A percentile compares a stretch with the other conserved stretches of the same genome.
These are phyloP conservation scores for Malurus leucopterus DNA, from an alignment of 2,797 vertebrate genomes.

Conservation along the genomic window DNA sequence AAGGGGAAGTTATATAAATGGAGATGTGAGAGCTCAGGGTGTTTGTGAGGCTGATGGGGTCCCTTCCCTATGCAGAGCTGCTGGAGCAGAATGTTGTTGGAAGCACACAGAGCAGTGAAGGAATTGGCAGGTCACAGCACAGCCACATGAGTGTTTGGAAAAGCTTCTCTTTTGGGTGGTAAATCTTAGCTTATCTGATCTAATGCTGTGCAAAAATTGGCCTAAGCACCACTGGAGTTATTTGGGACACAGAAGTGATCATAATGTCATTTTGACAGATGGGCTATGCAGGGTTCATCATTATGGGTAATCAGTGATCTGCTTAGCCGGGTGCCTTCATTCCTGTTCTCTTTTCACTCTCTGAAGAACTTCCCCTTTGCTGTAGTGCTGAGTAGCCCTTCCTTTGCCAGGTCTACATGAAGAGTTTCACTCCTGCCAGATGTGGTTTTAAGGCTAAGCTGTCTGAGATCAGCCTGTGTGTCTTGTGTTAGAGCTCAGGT, in stretches of 20 bases:
- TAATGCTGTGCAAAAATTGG: not conserved
- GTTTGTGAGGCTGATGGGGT: not conserved
- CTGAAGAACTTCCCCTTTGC: not conserved
- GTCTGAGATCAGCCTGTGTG: not conserved
- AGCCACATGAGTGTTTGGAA: not conserved
- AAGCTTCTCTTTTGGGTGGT: not conserved
- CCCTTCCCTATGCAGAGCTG: not conserved
- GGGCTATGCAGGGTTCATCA: accelerated
- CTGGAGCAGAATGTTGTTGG: not conserved
- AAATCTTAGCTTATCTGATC: not conserved
- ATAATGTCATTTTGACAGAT: not conserved
- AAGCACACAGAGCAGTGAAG: not conserved
- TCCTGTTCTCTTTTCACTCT: not conserved
- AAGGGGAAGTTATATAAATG: not conserved
- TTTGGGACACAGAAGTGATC: not conserved
- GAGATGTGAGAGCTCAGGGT: not conserved
- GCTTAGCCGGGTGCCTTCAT: not conserved
- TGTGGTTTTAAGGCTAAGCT: not conserved
- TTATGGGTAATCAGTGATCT: not conserved
- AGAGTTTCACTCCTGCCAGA: not conserved
- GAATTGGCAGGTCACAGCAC: not conserved
- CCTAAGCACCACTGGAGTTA: not conserved
- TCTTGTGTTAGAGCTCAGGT: not conserved
- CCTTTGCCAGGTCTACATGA: not conserved
- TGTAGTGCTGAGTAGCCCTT: not conserved